A percentile compares a stretch with the other conserved stretches of the same genome.
phyloP scores from a whole-genome alignment of 2,888 invertebrate species.

The Oeneis ivallda region DNA sequence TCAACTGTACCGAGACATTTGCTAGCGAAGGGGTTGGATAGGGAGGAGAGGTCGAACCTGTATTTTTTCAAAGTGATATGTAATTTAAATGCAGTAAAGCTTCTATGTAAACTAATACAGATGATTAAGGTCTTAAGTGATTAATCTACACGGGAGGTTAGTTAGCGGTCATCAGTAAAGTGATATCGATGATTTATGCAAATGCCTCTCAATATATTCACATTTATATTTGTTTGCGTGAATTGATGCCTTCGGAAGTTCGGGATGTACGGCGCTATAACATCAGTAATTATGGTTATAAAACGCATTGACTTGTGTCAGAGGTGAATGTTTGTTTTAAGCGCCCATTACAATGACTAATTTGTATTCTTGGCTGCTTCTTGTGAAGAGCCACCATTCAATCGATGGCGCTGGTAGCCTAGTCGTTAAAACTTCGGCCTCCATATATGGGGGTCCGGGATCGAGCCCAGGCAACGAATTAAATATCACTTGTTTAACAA shows the following conservation, averaged over 20 bases:
- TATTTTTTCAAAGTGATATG: not conserved
- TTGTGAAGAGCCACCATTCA: not conserved
- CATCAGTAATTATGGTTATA: conserved; percentile 30
- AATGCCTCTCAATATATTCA: conserved; percentile 29
- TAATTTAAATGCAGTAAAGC: not conserved
- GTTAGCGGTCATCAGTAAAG: conserved; percentile 14
- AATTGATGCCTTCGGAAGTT: conserved; percentile 29
- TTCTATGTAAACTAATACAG: conserved; percentile 7
- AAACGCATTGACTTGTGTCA: conserved; percentile 26
- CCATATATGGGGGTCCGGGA: no score
- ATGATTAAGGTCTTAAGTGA: conserved; percentile 11
- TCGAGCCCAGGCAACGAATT: no score
- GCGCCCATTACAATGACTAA: conserved; percentile 14
- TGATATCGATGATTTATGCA: conserved; percentile 29
- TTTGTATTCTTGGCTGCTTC: conserved; percentile 17
- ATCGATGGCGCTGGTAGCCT: no score
- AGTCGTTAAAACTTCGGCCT: no score
- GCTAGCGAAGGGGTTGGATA: not conserved
- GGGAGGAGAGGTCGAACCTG: not conserved
- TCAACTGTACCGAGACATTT: not conserved
- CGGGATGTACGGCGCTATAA: conserved; percentile 20
- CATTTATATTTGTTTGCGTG: conserved; percentile 29
- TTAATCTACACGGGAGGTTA: conserved; percentile 16
- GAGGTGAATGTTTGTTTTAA: conserved; percentile 29
- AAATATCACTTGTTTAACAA: no score